phyloP scores from a whole-genome alignment of 2,797 vertebrate species.

The Bufotes viridis region DNA sequence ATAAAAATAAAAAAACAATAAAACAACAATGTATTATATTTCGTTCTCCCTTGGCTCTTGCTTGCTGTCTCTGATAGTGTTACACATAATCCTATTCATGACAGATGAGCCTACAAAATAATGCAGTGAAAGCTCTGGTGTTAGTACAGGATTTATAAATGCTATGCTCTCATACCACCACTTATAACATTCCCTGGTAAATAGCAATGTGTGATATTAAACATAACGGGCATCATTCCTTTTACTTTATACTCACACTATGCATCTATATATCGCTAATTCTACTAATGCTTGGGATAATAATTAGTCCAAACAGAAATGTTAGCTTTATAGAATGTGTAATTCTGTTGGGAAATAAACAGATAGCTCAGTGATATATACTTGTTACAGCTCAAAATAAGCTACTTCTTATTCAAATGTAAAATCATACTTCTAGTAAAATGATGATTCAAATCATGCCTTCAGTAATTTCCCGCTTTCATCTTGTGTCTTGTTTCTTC shows the following conservation, averaged over 20 bases:
- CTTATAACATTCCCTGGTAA: slow-evolving; percentile 30
- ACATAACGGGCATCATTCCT: background rate
- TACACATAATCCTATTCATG: slow-evolving; percentile 40
- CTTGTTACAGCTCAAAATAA: background rate
- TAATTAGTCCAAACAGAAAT: background rate
- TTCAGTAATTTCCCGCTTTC: background rate
- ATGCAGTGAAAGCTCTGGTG: slow-evolving; percentile 28
- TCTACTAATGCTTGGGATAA: background rate
- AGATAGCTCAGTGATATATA: background rate
- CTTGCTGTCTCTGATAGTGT: slow-evolving; percentile 28
- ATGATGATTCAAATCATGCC: background rate
- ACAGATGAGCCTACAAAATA: slow-evolving; percentile 42
- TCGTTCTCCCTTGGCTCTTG: slow-evolving; percentile 26
- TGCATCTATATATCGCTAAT: background rate
- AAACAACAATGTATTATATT: slow-evolving; percentile 3
- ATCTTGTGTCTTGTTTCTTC: background rate
- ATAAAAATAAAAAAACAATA: background rate
- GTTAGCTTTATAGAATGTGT: background rate
- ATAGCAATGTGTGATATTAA: background rate
- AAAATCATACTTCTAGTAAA: background rate
- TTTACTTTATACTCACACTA: background rate
- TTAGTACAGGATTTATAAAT: slow-evolving; percentile 47
- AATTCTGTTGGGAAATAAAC: background rate
- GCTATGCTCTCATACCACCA: slow-evolving; percentile 23
- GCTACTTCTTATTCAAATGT: background rate